These are phyloP conservation scores for Bembecia ichneumoniformis DNA, from an alignment of 2,888 invertebrate species.

Conservation along the genomic window DNA sequence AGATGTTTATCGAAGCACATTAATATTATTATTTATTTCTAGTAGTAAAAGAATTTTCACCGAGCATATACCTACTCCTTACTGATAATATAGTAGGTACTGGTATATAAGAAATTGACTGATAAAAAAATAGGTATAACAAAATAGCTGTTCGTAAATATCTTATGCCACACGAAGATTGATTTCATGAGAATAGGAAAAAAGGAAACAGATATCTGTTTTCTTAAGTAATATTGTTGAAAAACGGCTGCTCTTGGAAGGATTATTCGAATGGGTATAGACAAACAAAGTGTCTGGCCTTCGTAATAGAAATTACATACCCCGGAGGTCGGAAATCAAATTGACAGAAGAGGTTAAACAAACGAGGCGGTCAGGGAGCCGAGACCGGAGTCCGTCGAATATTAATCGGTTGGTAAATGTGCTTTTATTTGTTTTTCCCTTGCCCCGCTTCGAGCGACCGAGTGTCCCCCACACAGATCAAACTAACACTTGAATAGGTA, in stretches of 20 bases:
- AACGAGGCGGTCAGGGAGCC: conserved; percentile 64
- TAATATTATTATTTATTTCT: too few species aligned
- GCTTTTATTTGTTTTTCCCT: conserved; percentile 11
- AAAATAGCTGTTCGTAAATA: too few species aligned
- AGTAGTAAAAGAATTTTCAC: too few species aligned
- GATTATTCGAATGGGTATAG: conserved; percentile 49
- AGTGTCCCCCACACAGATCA: background rate
- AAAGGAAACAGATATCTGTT: conserved; percentile 1
- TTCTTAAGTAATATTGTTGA: conserved; percentile 5
- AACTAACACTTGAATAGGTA: too few species aligned
- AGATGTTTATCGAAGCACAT: too few species aligned
- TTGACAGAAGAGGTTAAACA: conserved; percentile 72
- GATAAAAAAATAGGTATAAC: too few species aligned
- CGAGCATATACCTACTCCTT: too few species aligned
- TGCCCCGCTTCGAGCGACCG: background rate
- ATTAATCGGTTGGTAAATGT: conserved; percentile 14
- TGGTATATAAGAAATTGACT: too few species aligned
- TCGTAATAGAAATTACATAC: conserved; percentile 64
- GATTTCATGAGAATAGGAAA: conserved; percentile 1
- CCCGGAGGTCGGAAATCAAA: conserved; percentile 66
- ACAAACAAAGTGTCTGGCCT: conserved; percentile 60
- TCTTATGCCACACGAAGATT: too few species aligned
- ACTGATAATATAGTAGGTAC: too few species aligned
- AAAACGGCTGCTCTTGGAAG: conserved; percentile 10
- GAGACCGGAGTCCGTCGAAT: conserved; percentile 28